Evolutionary conservation across 2,888 invertebrate genomes (phyloP).

Genomic region (Platypus cylindrus): DNA sequence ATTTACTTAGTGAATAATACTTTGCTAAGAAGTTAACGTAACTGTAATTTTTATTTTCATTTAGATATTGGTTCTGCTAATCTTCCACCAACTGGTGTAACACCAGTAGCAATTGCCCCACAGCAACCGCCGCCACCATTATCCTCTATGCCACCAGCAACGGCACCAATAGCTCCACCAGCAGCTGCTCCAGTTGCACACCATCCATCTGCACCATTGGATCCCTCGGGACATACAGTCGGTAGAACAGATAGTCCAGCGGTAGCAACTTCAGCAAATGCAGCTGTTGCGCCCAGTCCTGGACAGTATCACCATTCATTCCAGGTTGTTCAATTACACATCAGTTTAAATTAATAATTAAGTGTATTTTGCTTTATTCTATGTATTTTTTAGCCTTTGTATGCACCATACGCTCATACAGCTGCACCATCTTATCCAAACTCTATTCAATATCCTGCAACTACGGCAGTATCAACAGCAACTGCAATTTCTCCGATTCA

Average conservation of each 20-base stretch:
- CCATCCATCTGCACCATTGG: conserved; percentile 27
- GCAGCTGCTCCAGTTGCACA: conserved; percentile 37
- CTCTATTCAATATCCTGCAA: conserved; percentile 14
- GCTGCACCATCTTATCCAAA: conserved; percentile 35
- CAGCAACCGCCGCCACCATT: conserved; percentile 20
- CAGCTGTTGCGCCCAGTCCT: conserved; percentile 40
- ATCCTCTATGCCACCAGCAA: conserved; percentile 24
- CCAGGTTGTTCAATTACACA: too few relatives aligned
- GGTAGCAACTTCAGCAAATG: conserved; percentile 38
- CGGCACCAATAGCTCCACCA: conserved; percentile 42
- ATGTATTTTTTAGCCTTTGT: conserved; percentile 60
- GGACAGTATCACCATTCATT: conserved; percentile 32
- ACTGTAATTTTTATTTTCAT: too few relatives aligned
- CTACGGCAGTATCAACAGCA: too few relatives aligned
- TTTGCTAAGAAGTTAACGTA: too few relatives aligned
- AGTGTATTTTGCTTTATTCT: neutral
- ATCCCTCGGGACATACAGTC: conserved; percentile 17
- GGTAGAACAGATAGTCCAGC: conserved; percentile 42
- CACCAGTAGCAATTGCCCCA: conserved; percentile 10
- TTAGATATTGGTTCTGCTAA: conserved; percentile 14
- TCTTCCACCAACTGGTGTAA: conserved; percentile 9
- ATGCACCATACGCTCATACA: conserved; percentile 68
- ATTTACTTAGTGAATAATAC: too few relatives aligned
- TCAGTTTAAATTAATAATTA: neutral
- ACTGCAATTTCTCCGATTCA: conserved; percentile 9